Percentiles rank a stretch among this genome's conserved stretches.
Conservation (phyloP, 2,888 invertebrate species). For the Trachelus tabidus region DNA sequence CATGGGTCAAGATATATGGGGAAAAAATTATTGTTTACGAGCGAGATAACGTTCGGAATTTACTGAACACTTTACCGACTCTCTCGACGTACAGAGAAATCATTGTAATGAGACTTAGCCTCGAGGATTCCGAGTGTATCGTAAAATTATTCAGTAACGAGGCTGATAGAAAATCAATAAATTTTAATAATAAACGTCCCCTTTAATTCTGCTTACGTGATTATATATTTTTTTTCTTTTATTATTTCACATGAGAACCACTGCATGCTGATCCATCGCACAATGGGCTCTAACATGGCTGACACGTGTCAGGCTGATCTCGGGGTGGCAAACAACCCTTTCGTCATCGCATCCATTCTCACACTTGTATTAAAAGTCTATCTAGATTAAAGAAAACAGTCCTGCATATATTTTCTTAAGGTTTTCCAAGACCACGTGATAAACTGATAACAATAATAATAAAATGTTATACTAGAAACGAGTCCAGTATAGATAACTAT, state of each 20-base stretch:
- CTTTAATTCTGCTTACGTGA: not conserved
- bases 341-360: not conserved
- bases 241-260: not conserved
- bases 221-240: not conserved
- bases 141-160: not conserved
- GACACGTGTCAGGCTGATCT: not conserved
- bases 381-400: not conserved
- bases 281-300: not conserved
- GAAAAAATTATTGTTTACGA: not conserved
- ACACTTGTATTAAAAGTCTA: not conserved
- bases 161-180: not conserved
- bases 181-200: not conserved
- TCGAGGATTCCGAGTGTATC: not conserved
- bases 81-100: not conserved
- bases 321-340: not conserved
- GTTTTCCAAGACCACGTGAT: not conserved
- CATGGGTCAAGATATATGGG: not conserved
- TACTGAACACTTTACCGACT: not conserved
- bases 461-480: not conserved
- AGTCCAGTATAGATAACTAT: not conserved
- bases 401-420: not conserved
- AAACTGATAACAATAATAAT: not conserved
- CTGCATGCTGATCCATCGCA: not conserved
- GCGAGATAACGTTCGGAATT: not conserved
- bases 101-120: not conserved